Base-by-base conservation (phyloP, 2,113 vertebrate species). In the Rousettus leschenaultii region DNA sequence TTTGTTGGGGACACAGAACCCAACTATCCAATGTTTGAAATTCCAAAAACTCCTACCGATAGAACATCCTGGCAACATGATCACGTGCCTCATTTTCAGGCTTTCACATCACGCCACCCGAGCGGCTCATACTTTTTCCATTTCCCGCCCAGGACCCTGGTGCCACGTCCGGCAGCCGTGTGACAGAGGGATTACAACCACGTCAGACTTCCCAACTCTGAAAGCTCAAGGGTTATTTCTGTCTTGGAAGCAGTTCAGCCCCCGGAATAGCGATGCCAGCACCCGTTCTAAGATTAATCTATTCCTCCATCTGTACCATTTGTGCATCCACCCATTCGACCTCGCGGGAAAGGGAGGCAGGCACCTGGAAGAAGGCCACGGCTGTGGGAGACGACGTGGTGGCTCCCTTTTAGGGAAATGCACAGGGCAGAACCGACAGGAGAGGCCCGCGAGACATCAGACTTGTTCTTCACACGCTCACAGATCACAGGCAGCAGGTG, bases 211-310 rank as follows among this genome's bases (percentile, higher is more conserved):
- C 65, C 79, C 57, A 48, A 10, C 84, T 91, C 96, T 89, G 74
- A 80, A 96, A 96, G 70, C 38, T 43, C 5, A 3, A 84, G 75
- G 43, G 89, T 75, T 79, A 87, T 84, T 95, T 94, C 84, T 87
- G 70, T 26, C 51, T 95, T 94, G 93, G 88, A 85, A 94, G 53
- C 16, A 3, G 33, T 84, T 92, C 84, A 66, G 51, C 26, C 38
- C 74, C 80, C 74, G 28, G 84, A 87, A 90, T 57, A 53, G 40
- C 57, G 7, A 28, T 40, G 63, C 68, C 75, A 94, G 70, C 63
- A 94, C 90, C 88, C 48, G 51, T 74, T 28, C 87, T 73, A 40
- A 80, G 73, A 53, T 73, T 55, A 91, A 70, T 65, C 83, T 59
- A 51, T 59, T 45, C 38, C 89, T 94, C 94, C 87, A 86, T 89